These are phyloP conservation scores for human (Homo sapiens) DNA, from an alignment of 2,113 vertebrate species.

Conservation along the genomic window GRCh38 chr4:70986501-70987000, in stretches of 20 bases:
- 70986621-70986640: neutral
- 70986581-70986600: neutral
- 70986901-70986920: conserved; percentile 32
- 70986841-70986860: conserved; percentile 15
- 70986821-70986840: neutral
- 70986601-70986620: conserved; percentile 48
- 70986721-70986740: neutral
- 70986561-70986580: conserved; percentile 14
- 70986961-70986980: conserved; percentile 40
- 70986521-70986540: conserved; percentile 28
- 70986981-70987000: conserved; percentile 74
- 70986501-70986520: conserved; percentile 19
- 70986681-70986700: neutral
- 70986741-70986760: conserved; percentile 41
- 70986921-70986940: conserved; percentile 35
- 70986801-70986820: neutral
- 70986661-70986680: neutral
- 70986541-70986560: conserved; percentile 30
- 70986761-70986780: conserved; percentile 51
- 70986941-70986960: neutral
- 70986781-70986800: conserved; percentile 33
- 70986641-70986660: conserved; percentile 50
- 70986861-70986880: neutral
- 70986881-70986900: fast-evolving
- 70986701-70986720: neutral